These are phyloP conservation scores for Drosophila cardini DNA, from an alignment of 1,140 invertebrate genomes.

Conservation along the genomic window DNA sequence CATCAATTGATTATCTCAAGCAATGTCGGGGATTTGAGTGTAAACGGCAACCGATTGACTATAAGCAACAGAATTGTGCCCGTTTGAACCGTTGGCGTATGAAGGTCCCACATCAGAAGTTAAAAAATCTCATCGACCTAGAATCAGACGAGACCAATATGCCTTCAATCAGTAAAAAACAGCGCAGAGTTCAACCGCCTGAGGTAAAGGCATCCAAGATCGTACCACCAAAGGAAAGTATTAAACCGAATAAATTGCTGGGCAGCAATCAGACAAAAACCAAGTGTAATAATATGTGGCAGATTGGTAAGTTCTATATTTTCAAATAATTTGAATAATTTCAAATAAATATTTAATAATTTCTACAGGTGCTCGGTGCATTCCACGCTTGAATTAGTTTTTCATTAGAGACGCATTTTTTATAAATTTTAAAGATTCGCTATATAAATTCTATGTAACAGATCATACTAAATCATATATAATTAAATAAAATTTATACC, in stretches of 20 bases:
- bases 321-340: too few relatives aligned
- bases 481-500: neutral
- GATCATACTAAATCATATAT: neutral
- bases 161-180: neutral
- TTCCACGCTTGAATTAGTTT: neutral
- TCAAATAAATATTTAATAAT: too few relatives aligned
- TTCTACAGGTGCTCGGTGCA: neutral
- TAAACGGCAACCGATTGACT: neutral
- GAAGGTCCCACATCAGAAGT: neutral
- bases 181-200: neutral
- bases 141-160: neutral
- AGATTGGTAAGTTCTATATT: neutral
- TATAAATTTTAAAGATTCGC: neutral
- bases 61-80: constrained; percentile 7
- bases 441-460: neutral
- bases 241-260: neutral
- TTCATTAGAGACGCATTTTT: neutral
- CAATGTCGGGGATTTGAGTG: neutral
- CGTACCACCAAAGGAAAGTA: neutral
- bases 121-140: neutral
- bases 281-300: neutral
- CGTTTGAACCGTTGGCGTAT: constrained; percentile 14
- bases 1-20: neutral
- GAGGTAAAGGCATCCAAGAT: neutral
- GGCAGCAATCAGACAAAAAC: neutral